Percentiles rank a stretch among this genome's conserved stretches.
Conservation (phyloP, 2,888 invertebrate species). For the Lochmaea crataegi region DNA sequence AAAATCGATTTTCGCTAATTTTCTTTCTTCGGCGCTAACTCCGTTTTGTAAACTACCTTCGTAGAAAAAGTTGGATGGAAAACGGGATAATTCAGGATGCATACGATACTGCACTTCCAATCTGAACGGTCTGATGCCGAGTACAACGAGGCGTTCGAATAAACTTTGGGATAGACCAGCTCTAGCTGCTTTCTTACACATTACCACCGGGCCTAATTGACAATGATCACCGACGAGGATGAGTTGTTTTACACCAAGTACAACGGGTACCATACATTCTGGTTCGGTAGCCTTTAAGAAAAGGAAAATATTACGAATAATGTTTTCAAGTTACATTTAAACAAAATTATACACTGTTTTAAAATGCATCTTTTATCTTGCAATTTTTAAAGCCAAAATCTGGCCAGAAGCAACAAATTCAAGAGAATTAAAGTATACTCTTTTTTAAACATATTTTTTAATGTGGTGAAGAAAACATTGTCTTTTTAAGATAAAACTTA, state of each 20-base stretch:
- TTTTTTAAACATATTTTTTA: too few relatives aligned
- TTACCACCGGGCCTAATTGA: slow-evolving; percentile 98
- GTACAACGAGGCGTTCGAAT: slow-evolving; percentile 96
- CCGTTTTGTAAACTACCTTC: slow-evolving; percentile 99
- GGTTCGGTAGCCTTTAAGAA: slow-evolving; percentile 83
- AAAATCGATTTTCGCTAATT: slow-evolving; percentile 90
- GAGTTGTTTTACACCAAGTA: slow-evolving; percentile 95
- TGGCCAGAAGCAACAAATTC: too few relatives aligned
- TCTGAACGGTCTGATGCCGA: slow-evolving; percentile 96
- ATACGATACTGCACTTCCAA: slow-evolving; percentile 98
- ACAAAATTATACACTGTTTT: too few relatives aligned
- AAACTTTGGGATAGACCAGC: slow-evolving; percentile 97
- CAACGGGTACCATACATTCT: slow-evolving; percentile 99
- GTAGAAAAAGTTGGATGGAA: slow-evolving; percentile 99
- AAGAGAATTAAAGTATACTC: too few relatives aligned
- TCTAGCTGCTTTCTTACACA: slow-evolving; percentile 98
- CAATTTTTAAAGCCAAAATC: too few relatives aligned
- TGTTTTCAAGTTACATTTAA: too few relatives aligned
- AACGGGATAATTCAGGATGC: slow-evolving; percentile 97
- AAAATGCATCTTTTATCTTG: too few relatives aligned
- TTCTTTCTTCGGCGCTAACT: slow-evolving; percentile 95
- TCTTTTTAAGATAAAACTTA: too few relatives aligned
- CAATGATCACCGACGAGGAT: slow-evolving; percentile 99
- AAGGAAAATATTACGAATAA: slow-evolving; percentile 10
- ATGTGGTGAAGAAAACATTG: too few relatives aligned